phyloP scores from a whole-genome alignment of 2,113 vertebrate species.

The Spheniscus mendiculus region DNA sequence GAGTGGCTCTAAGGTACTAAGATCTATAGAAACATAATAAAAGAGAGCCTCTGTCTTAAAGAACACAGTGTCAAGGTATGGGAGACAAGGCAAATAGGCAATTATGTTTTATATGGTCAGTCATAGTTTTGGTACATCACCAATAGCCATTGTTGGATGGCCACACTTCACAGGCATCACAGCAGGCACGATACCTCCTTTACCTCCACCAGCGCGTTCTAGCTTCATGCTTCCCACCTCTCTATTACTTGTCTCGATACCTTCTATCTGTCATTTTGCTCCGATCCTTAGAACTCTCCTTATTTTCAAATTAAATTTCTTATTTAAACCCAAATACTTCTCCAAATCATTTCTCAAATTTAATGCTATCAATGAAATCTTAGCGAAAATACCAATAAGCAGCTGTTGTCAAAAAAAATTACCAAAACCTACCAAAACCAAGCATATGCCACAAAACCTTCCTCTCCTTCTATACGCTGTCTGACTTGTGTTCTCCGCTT shows the following conservation, averaged over 20 bases:
- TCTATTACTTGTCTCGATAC: neutral
- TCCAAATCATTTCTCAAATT: neutral
- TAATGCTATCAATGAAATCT: neutral
- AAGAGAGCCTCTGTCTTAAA: neutral
- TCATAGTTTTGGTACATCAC: neutral
- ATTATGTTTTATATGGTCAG: neutral
- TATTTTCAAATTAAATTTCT: neutral
- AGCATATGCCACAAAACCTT: neutral
- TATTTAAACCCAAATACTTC: neutral
- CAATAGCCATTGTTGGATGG: neutral
- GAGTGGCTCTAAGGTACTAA: neutral
- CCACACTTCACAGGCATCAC: neutral
- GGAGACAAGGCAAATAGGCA: neutral
- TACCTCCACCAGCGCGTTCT: neutral
- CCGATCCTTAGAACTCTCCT: neutral
- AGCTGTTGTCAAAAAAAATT: neutral
- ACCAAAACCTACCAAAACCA: neutral
- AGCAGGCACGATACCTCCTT: neutral
- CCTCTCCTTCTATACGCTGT: neutral
- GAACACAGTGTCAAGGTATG: neutral
- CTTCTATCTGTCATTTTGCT: neutral
- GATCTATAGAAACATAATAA: neutral
- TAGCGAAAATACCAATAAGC: neutral
- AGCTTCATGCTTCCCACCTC: neutral
- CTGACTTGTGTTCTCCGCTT: neutral